Conservation (phyloP, 2,113 vertebrate genomes). For the Tragelaphus imberbis region DNA sequence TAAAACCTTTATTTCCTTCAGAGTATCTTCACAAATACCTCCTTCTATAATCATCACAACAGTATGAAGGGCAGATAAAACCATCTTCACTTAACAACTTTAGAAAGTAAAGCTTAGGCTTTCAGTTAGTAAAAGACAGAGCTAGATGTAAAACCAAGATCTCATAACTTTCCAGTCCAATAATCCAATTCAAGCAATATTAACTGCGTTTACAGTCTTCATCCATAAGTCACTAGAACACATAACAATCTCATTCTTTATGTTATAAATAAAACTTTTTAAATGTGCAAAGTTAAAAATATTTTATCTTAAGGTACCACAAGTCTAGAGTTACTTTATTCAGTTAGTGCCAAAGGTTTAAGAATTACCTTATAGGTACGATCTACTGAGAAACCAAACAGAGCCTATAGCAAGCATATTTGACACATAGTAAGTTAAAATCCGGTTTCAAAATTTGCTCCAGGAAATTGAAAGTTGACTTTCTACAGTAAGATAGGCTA, state of each 20-base stretch:
- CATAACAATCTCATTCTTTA: neutral
- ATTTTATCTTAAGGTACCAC: neutral
- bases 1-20: neutral
- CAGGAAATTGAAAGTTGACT: neutral
- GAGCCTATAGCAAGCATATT: neutral
- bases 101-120: neutral
- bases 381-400: neutral
- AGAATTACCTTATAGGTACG: neutral
- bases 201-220: neutral
- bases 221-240: neutral
- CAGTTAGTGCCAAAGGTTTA: neutral
- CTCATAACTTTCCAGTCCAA: neutral
- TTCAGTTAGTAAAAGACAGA: conserved; percentile 42
- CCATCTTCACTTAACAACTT: neutral
- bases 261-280: neutral
- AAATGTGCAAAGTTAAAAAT: conserved; percentile 21
- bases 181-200: neutral
- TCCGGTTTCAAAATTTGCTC: conserved; percentile 6
- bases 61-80: neutral
- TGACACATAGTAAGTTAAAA: neutral
- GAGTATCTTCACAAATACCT: neutral
- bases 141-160: neutral
- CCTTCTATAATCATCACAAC: neutral
- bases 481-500: neutral
- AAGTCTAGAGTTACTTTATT: neutral